Base-by-base conservation (phyloP, 2,888 invertebrate species). In the Merodon equestris region DNA sequence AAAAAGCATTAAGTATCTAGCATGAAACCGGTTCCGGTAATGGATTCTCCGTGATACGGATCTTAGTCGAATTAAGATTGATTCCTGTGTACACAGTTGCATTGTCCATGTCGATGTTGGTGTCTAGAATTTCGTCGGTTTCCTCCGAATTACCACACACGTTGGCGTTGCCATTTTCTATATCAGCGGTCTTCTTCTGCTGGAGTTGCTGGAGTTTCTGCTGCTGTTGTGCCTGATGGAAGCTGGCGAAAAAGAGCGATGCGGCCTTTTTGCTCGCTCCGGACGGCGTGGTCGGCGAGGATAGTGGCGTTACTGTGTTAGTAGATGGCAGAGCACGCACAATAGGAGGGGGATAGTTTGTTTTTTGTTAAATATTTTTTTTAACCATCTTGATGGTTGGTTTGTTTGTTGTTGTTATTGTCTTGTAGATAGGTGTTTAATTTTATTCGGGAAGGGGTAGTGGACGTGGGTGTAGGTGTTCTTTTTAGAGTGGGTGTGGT, bases 41-140 rank as follows among this genome's bases (percentile, higher is more conserved):
- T 83, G 89, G 89, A 84, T 89, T 89, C 84, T 89, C 89, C 58
- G 89, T 89, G 81, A 89, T 89, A 82, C 89, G 89, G 83, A 89
- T 89, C 82, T 88, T 88, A 82, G 84, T 85, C 67, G 86, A 87
- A 77, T 84, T 84, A 15, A 82, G 45, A 82, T 67, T 81, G 57
- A 64, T 77, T 81, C 84, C 83, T 70, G 84, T 85, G 76, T 87
- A 87, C 34, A 87, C 82, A 36, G 87, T 87, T 13, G 85, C 86
- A 72, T 84, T 84, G 68, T 82, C 83, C 51, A 82, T 64, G 56
- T 84, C 83, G 7, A 81, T 74, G 56, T 79, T 82, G 48, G 81
- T 83, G 61, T 82, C 85, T 7, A 4, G 3, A 4, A 27, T 27
- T 82, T 64, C 75, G 72, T 79, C 82, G 72, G 83, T 51, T 18